Conservation (phyloP, 2,888 invertebrate genomes). For the Dromius quadrimaculatus region DNA sequence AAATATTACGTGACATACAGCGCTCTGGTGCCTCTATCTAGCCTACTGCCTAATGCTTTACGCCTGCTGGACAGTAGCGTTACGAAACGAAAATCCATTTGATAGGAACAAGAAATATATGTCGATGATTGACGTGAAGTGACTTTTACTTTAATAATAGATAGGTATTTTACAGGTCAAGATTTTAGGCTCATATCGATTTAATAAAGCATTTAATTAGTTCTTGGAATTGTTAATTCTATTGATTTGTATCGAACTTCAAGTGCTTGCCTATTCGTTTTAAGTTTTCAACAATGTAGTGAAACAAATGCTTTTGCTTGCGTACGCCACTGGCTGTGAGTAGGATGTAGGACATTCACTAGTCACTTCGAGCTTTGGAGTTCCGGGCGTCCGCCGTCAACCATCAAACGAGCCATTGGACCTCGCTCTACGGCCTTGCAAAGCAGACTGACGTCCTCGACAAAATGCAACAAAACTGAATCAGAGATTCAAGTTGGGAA, state of each 20-base stretch:
- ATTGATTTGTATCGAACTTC: background rate
- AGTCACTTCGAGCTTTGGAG: background rate
- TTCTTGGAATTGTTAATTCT: background rate
- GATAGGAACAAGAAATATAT: too few species aligned
- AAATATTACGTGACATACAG: slow-evolving; percentile 36
- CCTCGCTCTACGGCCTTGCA: background rate
- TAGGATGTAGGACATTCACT: background rate
- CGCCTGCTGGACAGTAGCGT: too few species aligned
- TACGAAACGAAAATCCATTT: too few species aligned
- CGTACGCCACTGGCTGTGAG: too few species aligned
- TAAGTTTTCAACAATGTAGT: too few species aligned
- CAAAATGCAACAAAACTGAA: slow-evolving; percentile 17
- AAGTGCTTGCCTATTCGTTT: too few species aligned
- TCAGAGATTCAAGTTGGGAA: too few species aligned
- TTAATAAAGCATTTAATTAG: background rate
- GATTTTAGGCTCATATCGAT: background rate
- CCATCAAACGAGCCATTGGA: slow-evolving; percentile 13
- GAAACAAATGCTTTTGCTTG: too few species aligned
- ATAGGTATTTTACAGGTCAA: background rate
- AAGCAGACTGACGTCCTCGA: background rate
- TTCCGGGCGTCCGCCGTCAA: slow-evolving; percentile 1
- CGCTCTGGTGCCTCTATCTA: background rate
- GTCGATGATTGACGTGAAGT: too few species aligned
- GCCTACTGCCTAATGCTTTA: background rate
- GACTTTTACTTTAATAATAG: too few species aligned